Base-by-base conservation (phyloP, 1,140 invertebrate genomes). In the Panulirus ornatus region DNA sequence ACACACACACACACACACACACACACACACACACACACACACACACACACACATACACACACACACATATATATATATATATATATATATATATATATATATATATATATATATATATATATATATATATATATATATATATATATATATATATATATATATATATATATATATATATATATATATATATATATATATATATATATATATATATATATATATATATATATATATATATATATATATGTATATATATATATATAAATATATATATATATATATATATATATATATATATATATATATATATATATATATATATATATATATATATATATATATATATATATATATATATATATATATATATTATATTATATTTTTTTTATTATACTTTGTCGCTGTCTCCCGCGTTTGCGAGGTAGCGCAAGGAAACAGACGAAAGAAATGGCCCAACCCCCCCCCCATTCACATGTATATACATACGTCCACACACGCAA, bases 111-210 rank as follows among this genome's bases (percentile, higher is more conserved):
- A 78, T 78, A 42, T 78, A 42, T 78, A 42, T 78, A 42, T 78
- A 42, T 78, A 42, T 78, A 42, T 78, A 78, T 78, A 78, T 78
- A 78, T 78, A 78, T 78, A 78, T 78, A 78, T 78, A 78, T 78
- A 78, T 78, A 78, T 78, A 78, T 78, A 78, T 78, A 78, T 78
- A 78, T 78, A 78, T 78, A 78, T 78, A 78, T 42, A 78, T 78
- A 78, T 78, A 78, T 78, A 78, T 42, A 78, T 78, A 78, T 42
- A 78, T 78, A 78, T 42, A 78, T 78, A 78, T 78, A 78, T 78
- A 78, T 78, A 78, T 78, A 78, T 78, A 78, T 42, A 78, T 42
- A 78, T 42, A 78, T 42, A 78, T 42, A 78, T 78, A 78, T 78
- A 78, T 78, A 78, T 78, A 78, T 78, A 78, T 78, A 78, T 42